These are phyloP conservation scores for Ecdyonurus torrentis DNA, from an alignment of 2,888 invertebrate genomes.

Conservation along the genomic window DNA sequence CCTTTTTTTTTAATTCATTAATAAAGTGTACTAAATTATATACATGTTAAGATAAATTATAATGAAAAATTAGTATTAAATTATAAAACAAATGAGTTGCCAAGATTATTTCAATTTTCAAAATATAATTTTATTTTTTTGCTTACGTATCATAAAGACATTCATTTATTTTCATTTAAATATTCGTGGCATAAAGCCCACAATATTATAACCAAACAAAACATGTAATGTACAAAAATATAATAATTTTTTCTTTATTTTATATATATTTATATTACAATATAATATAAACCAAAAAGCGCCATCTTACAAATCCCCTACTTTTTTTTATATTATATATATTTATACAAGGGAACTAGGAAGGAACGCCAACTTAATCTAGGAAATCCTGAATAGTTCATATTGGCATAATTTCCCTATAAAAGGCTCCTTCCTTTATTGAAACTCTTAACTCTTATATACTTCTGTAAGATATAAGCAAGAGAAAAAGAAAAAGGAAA, in stretches of 20 bases:
- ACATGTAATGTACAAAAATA: neutral
- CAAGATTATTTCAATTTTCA: no score
- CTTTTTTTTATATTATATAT: no score
- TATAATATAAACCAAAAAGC: neutral
- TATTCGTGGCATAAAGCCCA: neutral
- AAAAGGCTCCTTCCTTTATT: conserved; percentile 11
- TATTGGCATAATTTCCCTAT: conserved; percentile 18
- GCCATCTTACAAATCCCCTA: neutral
- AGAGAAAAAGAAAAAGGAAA: no score
- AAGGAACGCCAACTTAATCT: conserved; percentile 14
- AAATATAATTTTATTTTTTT: no score
- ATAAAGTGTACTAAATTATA: no score
- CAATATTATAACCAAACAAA: neutral
- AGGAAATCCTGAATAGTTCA: conserved; percentile 17
- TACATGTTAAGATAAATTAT: no score
- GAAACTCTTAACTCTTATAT: neutral
- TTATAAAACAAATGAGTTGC: no score
- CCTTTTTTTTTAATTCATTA: no score
- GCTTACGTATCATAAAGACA: no score
- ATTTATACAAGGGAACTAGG: neutral
- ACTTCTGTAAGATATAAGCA: conserved; percentile 7
- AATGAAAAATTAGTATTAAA: no score
- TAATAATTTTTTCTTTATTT: no score
- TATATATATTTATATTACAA: neutral
- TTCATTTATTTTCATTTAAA: no score